Evolutionary conservation across 2,113 vertebrate species (phyloP).

Genomic region (Lepus europaeus): DNA sequence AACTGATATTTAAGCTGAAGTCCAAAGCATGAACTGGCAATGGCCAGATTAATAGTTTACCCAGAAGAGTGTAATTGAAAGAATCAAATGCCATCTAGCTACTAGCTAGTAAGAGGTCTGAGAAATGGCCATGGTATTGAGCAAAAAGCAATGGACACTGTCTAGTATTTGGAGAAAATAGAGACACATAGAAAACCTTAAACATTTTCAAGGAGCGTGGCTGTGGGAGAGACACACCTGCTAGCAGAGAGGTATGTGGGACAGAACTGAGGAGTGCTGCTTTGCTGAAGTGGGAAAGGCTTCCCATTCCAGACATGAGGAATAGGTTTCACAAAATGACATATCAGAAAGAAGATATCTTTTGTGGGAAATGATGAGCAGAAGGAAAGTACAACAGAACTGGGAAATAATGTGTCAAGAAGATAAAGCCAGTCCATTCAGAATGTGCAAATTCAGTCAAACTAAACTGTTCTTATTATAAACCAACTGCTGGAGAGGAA

Average conservation of each 20-base stretch:
- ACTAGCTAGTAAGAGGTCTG: background rate
- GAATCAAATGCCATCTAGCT: background rate
- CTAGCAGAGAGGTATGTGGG: fast-evolving
- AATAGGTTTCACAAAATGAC: background rate
- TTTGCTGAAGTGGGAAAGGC: background rate
- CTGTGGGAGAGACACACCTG: background rate
- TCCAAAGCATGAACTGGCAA: background rate
- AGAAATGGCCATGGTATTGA: background rate
- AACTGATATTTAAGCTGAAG: background rate
- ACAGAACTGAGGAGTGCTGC: background rate
- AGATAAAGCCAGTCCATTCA: conserved; percentile 61
- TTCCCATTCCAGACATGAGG: background rate
- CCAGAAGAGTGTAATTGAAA: background rate
- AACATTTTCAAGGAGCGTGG: background rate
- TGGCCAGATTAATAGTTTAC: background rate
- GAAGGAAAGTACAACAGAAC: conserved; percentile 26
- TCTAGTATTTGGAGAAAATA: background rate
- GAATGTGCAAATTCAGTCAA: conserved; percentile 67
- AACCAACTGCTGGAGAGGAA: conserved; percentile 55
- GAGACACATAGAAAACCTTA: background rate
- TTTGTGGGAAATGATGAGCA: conserved; percentile 52
- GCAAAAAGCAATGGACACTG: background rate
- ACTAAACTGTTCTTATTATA: conserved; percentile 57
- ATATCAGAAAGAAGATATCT: background rate
- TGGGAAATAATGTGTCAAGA: conserved; percentile 69